phyloP scores from a whole-genome alignment of 2,113 vertebrate species.

The Podocnemis expansa region DNA sequence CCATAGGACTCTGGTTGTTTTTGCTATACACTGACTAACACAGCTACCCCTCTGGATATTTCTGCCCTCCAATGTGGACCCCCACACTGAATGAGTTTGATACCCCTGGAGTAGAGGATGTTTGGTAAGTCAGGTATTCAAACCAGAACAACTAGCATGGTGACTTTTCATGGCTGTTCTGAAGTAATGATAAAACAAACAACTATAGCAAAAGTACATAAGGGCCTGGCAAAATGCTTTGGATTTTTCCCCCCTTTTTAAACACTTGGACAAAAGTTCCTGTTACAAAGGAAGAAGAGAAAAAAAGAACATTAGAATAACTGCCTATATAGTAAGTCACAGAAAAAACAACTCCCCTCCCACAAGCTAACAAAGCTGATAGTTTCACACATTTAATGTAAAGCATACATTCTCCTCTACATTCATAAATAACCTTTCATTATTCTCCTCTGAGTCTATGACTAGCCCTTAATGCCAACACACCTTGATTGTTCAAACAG shows the following conservation, averaged over 20 bases:
- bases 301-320: slow-evolving; percentile 26
- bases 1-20: too few species aligned
- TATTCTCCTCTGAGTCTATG: background rate
- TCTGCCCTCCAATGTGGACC: too few species aligned
- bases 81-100: too few species aligned
- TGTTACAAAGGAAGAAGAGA: background rate
- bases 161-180: slow-evolving; percentile 30
- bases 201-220: slow-evolving; percentile 40
- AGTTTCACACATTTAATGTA: background rate
- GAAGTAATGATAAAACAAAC: slow-evolving; percentile 62
- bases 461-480: background rate
- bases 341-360: background rate
- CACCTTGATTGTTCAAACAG: slow-evolving; percentile 1
- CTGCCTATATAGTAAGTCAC: slow-evolving; percentile 2
- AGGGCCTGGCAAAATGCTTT: slow-evolving; percentile 11
- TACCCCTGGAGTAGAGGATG: too few species aligned
- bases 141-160: slow-evolving; percentile 56
- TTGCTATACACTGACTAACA: too few species aligned
- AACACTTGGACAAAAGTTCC: background rate
- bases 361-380: background rate
- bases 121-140: slow-evolving; percentile 40
- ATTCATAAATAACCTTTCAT: background rate
- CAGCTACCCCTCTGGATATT: too few species aligned
- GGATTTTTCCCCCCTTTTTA: background rate
- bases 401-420: background rate